Conservation (phyloP, 2,113 vertebrate species). For the Carlito syrichta region DNA sequence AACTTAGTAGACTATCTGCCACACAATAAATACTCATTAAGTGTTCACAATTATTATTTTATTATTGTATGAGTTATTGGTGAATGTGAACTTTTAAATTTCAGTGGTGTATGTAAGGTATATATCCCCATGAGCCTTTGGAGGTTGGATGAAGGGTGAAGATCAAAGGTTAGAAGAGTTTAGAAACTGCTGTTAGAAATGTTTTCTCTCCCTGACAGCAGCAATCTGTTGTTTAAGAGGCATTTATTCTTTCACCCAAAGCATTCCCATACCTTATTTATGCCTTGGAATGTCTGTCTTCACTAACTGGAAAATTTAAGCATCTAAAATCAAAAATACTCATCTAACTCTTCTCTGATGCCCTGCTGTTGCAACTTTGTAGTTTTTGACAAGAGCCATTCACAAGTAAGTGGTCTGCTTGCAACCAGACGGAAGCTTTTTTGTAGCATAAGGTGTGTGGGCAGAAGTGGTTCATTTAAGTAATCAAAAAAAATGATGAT, state of each 20-base stretch:
- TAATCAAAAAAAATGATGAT: not conserved
- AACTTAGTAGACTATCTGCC: not conserved
- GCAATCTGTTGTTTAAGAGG: not conserved
- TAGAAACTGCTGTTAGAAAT: not conserved
- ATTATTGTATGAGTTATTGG: not conserved
- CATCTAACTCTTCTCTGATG: not conserved
- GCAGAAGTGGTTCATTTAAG: not conserved
- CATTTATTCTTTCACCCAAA: not conserved
- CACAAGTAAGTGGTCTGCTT: not conserved
- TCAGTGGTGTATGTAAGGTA: not conserved
- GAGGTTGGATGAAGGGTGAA: not conserved
- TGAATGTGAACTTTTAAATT: not conserved
- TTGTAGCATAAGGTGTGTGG: not conserved
- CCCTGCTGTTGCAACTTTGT: not conserved
- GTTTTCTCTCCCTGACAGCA: not conserved
- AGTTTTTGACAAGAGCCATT: not conserved
- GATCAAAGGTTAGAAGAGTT: not conserved
- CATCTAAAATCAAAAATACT: not conserved
- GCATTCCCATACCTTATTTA: not conserved
- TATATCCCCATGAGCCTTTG: not conserved
- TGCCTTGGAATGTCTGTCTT: not conserved
- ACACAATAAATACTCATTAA: not conserved
- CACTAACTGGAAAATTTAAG: not conserved
- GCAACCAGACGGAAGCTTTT: not conserved
- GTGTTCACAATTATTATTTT: too few species aligned